Base-by-base conservation (phyloP, 2,797 vertebrate species). In the Paguma larvata region DNA sequence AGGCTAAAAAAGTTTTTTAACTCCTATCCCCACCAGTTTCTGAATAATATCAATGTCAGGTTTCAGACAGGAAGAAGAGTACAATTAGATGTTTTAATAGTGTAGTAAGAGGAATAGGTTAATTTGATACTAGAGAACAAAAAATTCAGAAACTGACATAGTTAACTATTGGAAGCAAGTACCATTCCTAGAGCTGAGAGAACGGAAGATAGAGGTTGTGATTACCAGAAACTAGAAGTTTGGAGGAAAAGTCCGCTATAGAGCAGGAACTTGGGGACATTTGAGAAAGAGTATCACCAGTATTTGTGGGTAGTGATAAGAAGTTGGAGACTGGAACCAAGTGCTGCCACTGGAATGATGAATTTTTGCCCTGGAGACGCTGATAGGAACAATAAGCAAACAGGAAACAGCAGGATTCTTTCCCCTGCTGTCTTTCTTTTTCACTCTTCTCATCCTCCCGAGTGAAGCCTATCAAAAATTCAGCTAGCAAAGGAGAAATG, bases 401-500 rank as follows among this genome's bases (percentile, higher is more conserved):
- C 2, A n/a, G 75, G 62, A 78, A 94, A 82, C 8, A 44, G 27
- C 67, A 63, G 38, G 11, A 59, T 46, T 38, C 34, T 51, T 62
- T 75, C 2, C 34, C 10, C n/a, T 34, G 48, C n/a, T 92, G 14
- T 46, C 25, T 38, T 82, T 38, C 32, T 65, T 32, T 77, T 27
- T 78, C 18, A 77, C 25, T 83, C 11, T 78, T 83, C 32, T 77
- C 15, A 41, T 91, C 23, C 32, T 83, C 7, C 4, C 73, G 1
- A 65, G 67, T 89, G 53, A 89, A 89, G 41, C 41, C 48, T 80
- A 78, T 89, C 51, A 94, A 72, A 93, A 91, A 59, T 83, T 82
- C 38, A 94, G 23, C 41, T 77, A 65, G 44, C 34, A 51, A 75
- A 85, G 68, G 23, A 68, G 41, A 94, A 84, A 72, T 21, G 12